phyloP scores from a whole-genome alignment of 2,797 vertebrate genomes.

The Varecia variegata region DNA sequence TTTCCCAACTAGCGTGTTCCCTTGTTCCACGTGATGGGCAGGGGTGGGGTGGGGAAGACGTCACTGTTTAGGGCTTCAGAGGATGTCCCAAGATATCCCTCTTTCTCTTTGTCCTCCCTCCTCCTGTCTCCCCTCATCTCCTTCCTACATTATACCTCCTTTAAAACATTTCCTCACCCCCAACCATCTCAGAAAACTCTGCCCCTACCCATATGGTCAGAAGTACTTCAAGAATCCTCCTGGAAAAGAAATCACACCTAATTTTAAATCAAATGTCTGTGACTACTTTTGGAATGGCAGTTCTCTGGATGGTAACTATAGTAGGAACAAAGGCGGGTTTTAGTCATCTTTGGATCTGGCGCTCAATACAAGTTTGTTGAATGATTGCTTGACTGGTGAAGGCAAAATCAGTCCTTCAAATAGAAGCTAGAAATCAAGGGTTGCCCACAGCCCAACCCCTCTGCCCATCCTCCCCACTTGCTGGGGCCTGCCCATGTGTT shows the following conservation, averaged over 20 bases:
- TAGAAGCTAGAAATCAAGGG: neutral
- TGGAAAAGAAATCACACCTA: slow-evolving; percentile 16
- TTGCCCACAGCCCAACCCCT: neutral
- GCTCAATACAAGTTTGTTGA: neutral
- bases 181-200: slow-evolving; percentile 21
- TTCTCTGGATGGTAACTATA: neutral
- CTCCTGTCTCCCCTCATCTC: neutral
- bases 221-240: slow-evolving; percentile 31
- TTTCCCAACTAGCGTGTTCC: neutral
- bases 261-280: slow-evolving; percentile 40
- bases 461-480: neutral
- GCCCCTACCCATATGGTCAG: neutral
- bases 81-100: neutral
- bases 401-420: neutral
- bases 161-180: neutral
- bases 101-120: neutral
- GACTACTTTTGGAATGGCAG: slow-evolving; percentile 45
- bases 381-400: slow-evolving; percentile 14
- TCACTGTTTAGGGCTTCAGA: neutral
- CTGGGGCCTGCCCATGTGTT: neutral
- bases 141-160: neutral
- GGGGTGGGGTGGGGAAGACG: neutral
- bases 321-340: neutral
- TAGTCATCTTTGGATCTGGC: slow-evolving; percentile 4
- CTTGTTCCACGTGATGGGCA: neutral